These are phyloP conservation scores for Agrochola lota DNA, from an alignment of 2,888 invertebrate genomes.

Conservation along the genomic window DNA sequence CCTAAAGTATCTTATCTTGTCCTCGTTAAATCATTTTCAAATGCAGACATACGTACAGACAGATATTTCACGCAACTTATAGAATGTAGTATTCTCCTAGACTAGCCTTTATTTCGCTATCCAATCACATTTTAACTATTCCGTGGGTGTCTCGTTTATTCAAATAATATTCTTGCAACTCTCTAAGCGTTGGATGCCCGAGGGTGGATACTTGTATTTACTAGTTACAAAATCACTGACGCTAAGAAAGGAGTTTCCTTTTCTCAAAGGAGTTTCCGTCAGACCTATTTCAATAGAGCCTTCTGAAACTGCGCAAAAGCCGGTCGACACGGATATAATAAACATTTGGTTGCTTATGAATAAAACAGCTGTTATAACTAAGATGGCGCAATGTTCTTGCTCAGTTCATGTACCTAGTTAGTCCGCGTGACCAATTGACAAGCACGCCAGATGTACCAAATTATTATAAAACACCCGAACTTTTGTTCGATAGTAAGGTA, in stretches of 20 bases:
- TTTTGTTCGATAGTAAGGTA: constrained; percentile 20
- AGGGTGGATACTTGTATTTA: constrained; percentile 49
- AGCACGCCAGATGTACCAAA: constrained; percentile 66
- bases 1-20: constrained; percentile 30
- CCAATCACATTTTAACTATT: constrained; percentile 59
- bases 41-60: constrained; percentile 4
- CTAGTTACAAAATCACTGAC: constrained; percentile 60
- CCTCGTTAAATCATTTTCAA: constrained; percentile 19
- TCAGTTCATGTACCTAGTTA: constrained; percentile 52
- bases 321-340: constrained; percentile 46
- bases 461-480: constrained; percentile 51
- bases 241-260: constrained; percentile 39
- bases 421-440: constrained; percentile 71
- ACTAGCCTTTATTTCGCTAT: constrained; percentile 47
- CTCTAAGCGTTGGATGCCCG: constrained; percentile 58
- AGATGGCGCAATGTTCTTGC: constrained; percentile 70
- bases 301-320: constrained; percentile 49
- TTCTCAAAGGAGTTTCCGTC: constrained; percentile 27
- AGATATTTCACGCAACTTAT: constrained; percentile 10
- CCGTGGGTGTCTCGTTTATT: constrained; percentile 62
- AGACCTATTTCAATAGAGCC: constrained; percentile 16
- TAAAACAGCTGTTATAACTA: constrained; percentile 74
- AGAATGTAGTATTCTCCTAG: constrained; percentile 22
- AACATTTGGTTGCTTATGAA: constrained; percentile 67
- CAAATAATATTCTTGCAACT: constrained; percentile 64